These are phyloP conservation scores for Sweltsa coloradensis DNA, from an alignment of 1,140 invertebrate genomes.

Conservation along the genomic window DNA sequence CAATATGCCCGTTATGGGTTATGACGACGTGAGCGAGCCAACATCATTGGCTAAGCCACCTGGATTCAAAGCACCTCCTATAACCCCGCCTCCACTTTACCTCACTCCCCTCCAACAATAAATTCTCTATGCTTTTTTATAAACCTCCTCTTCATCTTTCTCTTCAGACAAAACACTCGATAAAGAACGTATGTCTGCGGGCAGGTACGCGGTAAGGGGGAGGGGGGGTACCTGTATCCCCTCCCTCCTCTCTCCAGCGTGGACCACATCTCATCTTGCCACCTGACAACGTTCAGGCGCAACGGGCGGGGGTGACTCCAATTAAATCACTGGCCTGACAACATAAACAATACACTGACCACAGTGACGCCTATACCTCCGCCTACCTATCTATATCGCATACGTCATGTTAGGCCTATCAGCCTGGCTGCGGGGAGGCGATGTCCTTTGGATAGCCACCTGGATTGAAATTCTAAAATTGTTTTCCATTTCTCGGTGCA, in stretches of 20 bases:
- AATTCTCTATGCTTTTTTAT: background rate
- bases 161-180: background rate
- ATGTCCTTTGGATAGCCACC: too few relatives aligned
- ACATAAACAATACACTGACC: too few relatives aligned
- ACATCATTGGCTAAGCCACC: slow-evolving; percentile 2
- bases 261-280: slow-evolving; percentile 6
- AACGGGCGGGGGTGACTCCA: too few relatives aligned
- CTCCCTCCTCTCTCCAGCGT: background rate
- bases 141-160: background rate
- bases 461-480: too few relatives aligned
- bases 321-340: too few relatives aligned
- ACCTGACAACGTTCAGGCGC: background rate
- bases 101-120: background rate
- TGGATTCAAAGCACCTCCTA: slow-evolving; percentile 2
- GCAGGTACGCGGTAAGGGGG: background rate
- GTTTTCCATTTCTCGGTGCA: too few relatives aligned
- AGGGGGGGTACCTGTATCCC: background rate
- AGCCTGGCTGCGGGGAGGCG: too few relatives aligned
- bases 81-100: background rate
- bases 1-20: slow-evolving; percentile 3
- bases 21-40: background rate
- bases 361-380: too few relatives aligned
- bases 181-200: background rate
- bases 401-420: too few relatives aligned
- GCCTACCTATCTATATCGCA: too few relatives aligned